These are phyloP conservation scores for Edolisoma coerulescens DNA, from an alignment of 2,113 vertebrate species.

Conservation along the genomic window DNA sequence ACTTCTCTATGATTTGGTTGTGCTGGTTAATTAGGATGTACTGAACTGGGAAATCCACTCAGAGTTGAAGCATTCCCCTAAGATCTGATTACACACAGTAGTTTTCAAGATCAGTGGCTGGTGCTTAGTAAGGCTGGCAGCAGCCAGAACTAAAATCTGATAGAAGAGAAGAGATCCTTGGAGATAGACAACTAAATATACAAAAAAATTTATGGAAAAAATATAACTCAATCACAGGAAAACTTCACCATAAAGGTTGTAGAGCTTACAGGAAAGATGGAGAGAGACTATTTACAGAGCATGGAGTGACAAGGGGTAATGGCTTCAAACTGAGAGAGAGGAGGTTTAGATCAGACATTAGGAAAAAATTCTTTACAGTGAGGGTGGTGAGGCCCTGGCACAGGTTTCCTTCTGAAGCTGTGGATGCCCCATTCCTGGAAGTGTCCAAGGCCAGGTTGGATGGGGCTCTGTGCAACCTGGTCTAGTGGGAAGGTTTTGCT, in stretches of 20 bases:
- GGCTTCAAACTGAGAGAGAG: neutral
- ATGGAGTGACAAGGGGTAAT: too few relatives aligned
- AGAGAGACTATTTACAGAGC: neutral
- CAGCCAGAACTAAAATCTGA: neutral
- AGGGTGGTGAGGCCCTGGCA: neutral
- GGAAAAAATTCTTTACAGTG: neutral
- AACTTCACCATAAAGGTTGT: neutral
- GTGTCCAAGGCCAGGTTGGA: neutral
- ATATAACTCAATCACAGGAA: neutral
- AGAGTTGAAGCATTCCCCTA: neutral
- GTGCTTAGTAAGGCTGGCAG: neutral
- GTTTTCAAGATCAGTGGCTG: neutral
- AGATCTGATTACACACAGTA: neutral
- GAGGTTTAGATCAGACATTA: neutral
- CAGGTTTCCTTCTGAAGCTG: neutral
- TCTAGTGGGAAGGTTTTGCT: accelerated
- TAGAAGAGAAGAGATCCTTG: neutral
- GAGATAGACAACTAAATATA: neutral
- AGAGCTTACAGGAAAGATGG: neutral
- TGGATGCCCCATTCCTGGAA: neutral
- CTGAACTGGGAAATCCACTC: neutral
- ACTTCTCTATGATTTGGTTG: neutral
- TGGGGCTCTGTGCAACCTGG: neutral
- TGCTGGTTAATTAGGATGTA: neutral
- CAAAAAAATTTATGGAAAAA: neutral